Evolutionary conservation across 2,797 vertebrate genomes (phyloP).

Genomic region (Sternotherus odoratus): DNA sequence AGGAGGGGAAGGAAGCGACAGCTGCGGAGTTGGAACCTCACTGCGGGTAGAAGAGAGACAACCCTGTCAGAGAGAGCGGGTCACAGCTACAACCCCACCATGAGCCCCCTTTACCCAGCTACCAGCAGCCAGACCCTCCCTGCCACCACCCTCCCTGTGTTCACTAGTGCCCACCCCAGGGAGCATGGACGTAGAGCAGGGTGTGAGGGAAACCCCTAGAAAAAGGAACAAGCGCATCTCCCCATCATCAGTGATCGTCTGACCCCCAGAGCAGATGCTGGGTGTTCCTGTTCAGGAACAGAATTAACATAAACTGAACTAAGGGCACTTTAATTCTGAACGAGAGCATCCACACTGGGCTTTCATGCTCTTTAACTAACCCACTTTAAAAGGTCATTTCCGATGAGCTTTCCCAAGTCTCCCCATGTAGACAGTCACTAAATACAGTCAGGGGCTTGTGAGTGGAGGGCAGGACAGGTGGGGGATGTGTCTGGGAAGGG

Average conservation of each 20-base stretch:
- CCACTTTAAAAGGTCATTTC: neutral
- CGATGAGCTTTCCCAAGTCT: neutral
- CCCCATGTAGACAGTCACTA: neutral
- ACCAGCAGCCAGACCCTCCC: fast-evolving
- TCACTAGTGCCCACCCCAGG: neutral
- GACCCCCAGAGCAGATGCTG: neutral
- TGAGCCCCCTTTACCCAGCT: neutral
- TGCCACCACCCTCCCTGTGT: neutral
- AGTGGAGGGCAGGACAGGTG: neutral
- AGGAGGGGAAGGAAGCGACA: neutral
- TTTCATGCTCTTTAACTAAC: neutral
- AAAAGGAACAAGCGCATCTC: neutral
- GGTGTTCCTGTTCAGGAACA: neutral
- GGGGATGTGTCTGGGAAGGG: neutral
- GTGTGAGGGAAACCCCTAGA: neutral
- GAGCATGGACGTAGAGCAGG: neutral
- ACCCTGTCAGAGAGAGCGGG: fast-evolving
- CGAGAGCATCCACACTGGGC: neutral
- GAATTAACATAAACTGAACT: neutral
- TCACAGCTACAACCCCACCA: fast-evolving
- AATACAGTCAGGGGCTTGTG: neutral
- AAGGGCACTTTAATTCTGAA: neutral
- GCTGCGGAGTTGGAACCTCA: neutral
- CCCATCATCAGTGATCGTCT: neutral
- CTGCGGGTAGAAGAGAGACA: constrained; percentile 8